Percentiles rank a stretch among this genome's conserved stretches.
Conservation (phyloP, 2,888 invertebrate genomes). For the Leucophora obtusa region DNA sequence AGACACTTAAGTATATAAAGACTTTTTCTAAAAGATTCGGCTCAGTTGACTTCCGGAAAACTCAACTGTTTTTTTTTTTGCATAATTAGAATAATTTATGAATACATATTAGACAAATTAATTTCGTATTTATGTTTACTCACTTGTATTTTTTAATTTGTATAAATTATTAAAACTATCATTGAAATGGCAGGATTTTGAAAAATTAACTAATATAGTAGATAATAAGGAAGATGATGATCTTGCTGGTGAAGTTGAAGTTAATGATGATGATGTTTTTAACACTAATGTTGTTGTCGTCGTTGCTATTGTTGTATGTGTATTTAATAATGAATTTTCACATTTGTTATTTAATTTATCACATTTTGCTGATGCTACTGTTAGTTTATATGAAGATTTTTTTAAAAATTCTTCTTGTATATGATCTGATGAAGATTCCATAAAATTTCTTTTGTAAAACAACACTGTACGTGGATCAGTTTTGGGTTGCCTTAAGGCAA, state of each 20-base stretch:
- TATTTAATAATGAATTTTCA: slow-evolving; percentile 2
- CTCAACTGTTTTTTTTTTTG: no score
- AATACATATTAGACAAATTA: no score
- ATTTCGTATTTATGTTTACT: no score
- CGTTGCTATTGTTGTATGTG: slow-evolving; percentile 8
- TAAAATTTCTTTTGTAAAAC: slow-evolving; percentile 48
- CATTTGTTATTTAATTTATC: slow-evolving; percentile 29
- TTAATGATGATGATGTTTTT: slow-evolving; percentile 10
- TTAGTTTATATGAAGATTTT: slow-evolving; percentile 23
- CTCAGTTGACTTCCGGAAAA: no score
- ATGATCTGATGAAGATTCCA: slow-evolving; percentile 53
- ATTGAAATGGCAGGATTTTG: slow-evolving; percentile 61
- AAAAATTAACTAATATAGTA: slow-evolving; percentile 50
- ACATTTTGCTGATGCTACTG: slow-evolving; percentile 38
- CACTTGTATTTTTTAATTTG: slow-evolving; percentile 65
- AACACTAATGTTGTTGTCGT: slow-evolving; percentile 3
- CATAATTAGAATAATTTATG: no score
- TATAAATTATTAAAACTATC: slow-evolving; percentile 56
- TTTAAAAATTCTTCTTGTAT: slow-evolving; percentile 35
- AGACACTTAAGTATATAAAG: no score
- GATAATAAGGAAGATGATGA: slow-evolving; percentile 6
- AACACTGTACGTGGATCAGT: slow-evolving; percentile 59
- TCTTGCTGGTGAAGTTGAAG: slow-evolving; percentile 1
- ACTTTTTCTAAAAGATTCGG: no score
- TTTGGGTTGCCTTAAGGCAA: slow-evolving; percentile 58